Evolutionary conservation across 2,888 invertebrate genomes (phyloP).

Genomic region (Ferrisia virgata): DNA sequence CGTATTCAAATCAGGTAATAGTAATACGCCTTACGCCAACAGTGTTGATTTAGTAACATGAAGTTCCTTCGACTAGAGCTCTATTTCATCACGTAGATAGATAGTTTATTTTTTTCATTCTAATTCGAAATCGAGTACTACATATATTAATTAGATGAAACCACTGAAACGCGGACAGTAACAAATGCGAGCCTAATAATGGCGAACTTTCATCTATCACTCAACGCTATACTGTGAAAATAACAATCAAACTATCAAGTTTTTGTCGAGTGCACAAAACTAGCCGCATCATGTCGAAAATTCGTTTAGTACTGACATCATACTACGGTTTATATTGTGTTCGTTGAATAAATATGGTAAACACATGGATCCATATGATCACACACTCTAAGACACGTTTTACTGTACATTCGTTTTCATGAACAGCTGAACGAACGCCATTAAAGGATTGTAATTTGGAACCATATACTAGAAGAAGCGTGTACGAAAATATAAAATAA

Average conservation of each 20-base stretch:
- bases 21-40: too few species aligned
- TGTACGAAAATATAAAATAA: too few species aligned
- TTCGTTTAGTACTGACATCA: not conserved
- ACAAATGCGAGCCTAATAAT: not conserved
- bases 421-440: too few species aligned
- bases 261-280: not conserved
- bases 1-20: not conserved
- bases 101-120: not conserved
- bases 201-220: constrained; percentile 13
- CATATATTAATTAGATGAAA: not conserved
- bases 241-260: not conserved
- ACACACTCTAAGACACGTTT: not conserved
- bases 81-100: not conserved
- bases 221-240: not conserved
- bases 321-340: not conserved
- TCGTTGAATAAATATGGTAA: not conserved
- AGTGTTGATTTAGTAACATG: not conserved
- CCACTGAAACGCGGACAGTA: not conserved
- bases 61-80: not conserved
- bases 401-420: not conserved
- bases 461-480: not conserved
- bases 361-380: not conserved
- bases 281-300: not conserved
- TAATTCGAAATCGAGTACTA: not conserved
- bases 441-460: not conserved